Conservation (phyloP, 2,113 vertebrate species). For the Sphaerodactylus townsendi region DNA sequence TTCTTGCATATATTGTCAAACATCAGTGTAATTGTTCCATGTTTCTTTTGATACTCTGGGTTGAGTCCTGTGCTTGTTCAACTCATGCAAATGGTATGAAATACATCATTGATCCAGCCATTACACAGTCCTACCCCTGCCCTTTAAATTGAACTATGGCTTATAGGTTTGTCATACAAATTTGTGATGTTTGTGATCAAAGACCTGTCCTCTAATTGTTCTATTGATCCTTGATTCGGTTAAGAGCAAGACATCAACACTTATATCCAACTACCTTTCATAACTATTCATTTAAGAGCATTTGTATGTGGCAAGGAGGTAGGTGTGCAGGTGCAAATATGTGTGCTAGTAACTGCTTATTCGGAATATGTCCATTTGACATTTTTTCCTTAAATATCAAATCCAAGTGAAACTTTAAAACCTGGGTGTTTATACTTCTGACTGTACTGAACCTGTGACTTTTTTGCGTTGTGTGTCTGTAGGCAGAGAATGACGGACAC, state of each 20-base stretch:
- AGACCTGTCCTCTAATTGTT: background rate
- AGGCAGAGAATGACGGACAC: constrained; percentile 86
- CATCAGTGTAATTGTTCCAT: background rate
- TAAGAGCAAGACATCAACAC: background rate
- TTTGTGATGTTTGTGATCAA: background rate
- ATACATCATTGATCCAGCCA: no score
- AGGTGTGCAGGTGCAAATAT: background rate
- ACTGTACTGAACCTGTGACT: constrained; percentile 81
- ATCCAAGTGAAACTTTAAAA: constrained; percentile 26
- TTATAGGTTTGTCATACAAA: no score
- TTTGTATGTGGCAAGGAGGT: background rate
- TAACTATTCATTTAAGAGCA: background rate
- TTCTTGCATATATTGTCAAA: background rate
- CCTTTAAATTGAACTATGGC: background rate
- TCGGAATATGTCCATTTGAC: background rate
- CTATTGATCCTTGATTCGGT: background rate
- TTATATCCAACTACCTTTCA: background rate
- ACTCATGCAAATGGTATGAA: no score
- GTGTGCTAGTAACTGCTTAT: background rate
- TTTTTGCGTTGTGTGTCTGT: constrained; percentile 83
- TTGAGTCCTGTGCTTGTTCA: background rate
- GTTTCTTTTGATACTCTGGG: background rate
- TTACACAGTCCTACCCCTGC: background rate
- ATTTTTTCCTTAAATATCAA: background rate
- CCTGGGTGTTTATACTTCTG: constrained; percentile 22